A percentile compares a stretch with the other conserved stretches of the same genome.
These are phyloP conservation scores for Nymphalis polychloros DNA, from an alignment of 2,888 invertebrate species.

Conservation along the genomic window DNA sequence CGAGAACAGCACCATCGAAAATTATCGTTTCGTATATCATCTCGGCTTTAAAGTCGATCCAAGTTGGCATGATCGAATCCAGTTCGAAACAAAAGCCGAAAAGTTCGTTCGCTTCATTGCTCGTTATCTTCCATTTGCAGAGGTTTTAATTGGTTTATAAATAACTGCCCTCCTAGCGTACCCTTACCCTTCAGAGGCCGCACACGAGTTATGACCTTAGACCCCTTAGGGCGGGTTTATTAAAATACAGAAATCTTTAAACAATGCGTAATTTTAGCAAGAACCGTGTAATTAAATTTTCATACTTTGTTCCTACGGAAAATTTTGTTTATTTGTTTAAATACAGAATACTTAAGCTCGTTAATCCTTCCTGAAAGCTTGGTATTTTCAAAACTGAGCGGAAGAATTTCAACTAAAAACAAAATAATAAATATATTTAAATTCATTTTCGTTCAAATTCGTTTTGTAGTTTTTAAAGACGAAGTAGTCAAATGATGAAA, in stretches of 20 bases:
- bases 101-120: constrained; percentile 50
- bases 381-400: constrained; percentile 12
- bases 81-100: constrained; percentile 46
- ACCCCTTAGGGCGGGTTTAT: constrained; percentile 55
- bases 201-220: constrained; percentile 67
- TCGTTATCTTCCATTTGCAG: constrained; percentile 67
- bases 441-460: not conserved
- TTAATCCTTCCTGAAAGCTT: constrained; percentile 23
- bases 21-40: not conserved
- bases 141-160: constrained; percentile 80
- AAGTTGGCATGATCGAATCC: constrained; percentile 29
- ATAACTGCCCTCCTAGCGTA: constrained; percentile 58
- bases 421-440: not conserved
- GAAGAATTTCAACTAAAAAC: constrained; percentile 4
- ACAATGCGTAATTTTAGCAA: constrained; percentile 55
- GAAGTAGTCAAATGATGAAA: no score
- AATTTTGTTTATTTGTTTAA: constrained; percentile 36
- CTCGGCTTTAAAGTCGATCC: constrained; percentile 10
- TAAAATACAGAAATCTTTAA: constrained; percentile 60
- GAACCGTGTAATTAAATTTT: constrained; percentile 46
- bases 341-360: constrained; percentile 32
- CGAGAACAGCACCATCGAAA: not conserved
- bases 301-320: constrained; percentile 37
- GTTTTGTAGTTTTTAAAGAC: not conserved
- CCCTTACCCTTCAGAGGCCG: constrained; percentile 57